Evolutionary conservation across 1,140 invertebrate genomes (phyloP), one percentile per base, ranked within the genome.

Genomic region (Atta colombica): DNA sequence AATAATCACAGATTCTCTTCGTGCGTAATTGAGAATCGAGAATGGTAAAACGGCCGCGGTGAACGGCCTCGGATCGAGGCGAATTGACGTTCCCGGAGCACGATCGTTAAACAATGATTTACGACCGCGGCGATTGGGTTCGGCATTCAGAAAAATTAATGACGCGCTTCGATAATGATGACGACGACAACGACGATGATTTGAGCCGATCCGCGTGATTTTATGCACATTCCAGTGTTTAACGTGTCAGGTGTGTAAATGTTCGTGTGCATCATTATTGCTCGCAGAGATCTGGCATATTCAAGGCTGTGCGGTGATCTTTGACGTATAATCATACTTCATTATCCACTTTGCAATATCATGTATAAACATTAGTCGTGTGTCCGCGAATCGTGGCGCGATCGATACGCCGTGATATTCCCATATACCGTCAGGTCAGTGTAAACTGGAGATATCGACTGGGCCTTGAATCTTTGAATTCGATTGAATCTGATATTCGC

Each of bases 61-160:
- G 60, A 77, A 63, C 35, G 55, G 75, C 39, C 39, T 49, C 75
- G 60, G 58, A 61, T 69, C 66, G 21, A 10, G 21, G 51, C 75
- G 77, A 78, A 78, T 65, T 45, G 75, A 31, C 72, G 49, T 14
- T 51, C 51, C 3, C 45, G 77, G 21, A 55, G 63, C 75, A 53
- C 35, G 49, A 21, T 68, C 63, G 78, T 85, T 69, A 86, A 87
- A 85, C 86, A 80, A 68, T 85, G 85, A 87, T 87, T 88, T 89
- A 87, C 66, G 86, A 45, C 85, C 74, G 55, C 84, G 74, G 49
- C 65, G 69, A 74, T 72, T 53, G 71, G 28, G 60, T 51, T 21
- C 61, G 63, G 74, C 35, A 21, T 51, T 65, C 49, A 39, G 28
- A 61, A 87, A 88, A 81, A 81, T 72, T 80, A 71, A 69, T 84